Evolutionary conservation across 2,888 invertebrate species (phyloP), one percentile per base, ranked within the genome.

Genomic region (Lasioglossum morio): DNA sequence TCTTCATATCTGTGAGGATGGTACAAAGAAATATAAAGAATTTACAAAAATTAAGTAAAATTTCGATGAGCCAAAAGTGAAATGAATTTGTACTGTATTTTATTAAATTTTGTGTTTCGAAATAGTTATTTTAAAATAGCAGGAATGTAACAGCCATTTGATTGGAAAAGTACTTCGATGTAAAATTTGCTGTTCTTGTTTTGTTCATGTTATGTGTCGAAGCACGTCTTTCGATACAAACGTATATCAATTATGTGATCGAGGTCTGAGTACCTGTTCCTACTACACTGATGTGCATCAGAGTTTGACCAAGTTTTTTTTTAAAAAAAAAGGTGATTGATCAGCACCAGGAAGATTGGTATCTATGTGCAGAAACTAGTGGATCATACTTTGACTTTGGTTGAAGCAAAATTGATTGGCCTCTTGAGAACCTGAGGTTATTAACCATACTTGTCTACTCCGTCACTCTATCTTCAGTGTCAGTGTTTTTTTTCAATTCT

Each of bases 341-440:
- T 69, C 37, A 69, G 37, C 69, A 10, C 0, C 37, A 37, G 4
- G 37, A 69, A 69, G 69, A 69, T 69, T 69, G 69, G 37, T 37
- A 37, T 37, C 23, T 69, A 37, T 23, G 37, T 23, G 69, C 37
- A 23, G 69, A 23, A 69, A 37, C 69, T 69, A 23, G 23, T 23
- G 69, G 69, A 69, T 69, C 69, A 34, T 69, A 12, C 69, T 69
- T 37, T 69, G 69, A 69, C 69, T 27, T 34, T 12, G 14, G 23
- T 73, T 53, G 53, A 19, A 53, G 14, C 16, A 73, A 34, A 73
- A 73, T 40, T 73, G 73, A 34, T 37, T n/a, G 57, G 37, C 75
- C 43, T 30, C 63, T 63, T 19, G 76, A 63, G 40, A 40, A 43
- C 27, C 16, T 19, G 40, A 27, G 19, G 34, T 60, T 30, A 46